phyloP scores from a whole-genome alignment of 2,113 vertebrate genomes.

The Centropus unirufus region DNA sequence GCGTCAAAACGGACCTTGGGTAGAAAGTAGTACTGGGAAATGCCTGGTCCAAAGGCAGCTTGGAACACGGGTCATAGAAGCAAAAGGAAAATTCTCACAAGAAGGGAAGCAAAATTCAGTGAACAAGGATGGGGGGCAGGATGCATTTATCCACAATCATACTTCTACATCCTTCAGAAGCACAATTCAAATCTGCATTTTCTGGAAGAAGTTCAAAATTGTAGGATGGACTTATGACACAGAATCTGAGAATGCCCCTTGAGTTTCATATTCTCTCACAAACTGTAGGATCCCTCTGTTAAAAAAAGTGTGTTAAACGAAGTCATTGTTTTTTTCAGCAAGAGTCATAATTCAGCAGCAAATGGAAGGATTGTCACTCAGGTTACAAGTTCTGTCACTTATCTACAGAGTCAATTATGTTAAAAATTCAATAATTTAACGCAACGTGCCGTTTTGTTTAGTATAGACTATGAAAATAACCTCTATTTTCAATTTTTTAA shows the following conservation, averaged over 20 bases:
- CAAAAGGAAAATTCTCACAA: background rate
- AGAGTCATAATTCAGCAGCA: background rate
- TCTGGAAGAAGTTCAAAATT: background rate
- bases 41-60: background rate
- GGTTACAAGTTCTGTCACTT: background rate
- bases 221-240: background rate
- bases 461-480: background rate
- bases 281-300: background rate
- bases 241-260: background rate
- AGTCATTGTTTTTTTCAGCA: background rate
- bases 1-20: background rate
- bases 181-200: background rate
- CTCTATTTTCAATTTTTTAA: background rate
- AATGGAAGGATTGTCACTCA: background rate
- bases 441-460: background rate
- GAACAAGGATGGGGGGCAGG: background rate
- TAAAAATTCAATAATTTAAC: background rate
- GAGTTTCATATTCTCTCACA: background rate
- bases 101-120: background rate
- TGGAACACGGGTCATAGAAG: background rate
- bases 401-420: background rate
- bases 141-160: background rate
- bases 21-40: background rate
- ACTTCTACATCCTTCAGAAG: background rate
- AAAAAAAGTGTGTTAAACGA: background rate